Evolutionary conservation across 2,888 invertebrate genomes (phyloP).

Genomic region (Temnothorax rugatulus): DNA sequence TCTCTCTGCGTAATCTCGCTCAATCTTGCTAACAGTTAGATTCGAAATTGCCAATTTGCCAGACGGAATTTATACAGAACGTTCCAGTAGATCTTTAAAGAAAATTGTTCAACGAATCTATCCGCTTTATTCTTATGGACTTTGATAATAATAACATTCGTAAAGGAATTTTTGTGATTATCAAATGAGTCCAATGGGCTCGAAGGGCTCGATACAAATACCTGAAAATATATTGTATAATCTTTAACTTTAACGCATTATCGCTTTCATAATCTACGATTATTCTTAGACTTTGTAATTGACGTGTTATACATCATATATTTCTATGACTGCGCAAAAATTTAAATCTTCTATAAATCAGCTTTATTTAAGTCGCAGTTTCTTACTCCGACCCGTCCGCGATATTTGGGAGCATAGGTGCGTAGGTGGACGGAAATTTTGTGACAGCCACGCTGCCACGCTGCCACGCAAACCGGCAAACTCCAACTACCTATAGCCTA

Average conservation of each 20-base stretch:
- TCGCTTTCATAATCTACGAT: background rate
- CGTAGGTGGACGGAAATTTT: too few relatives aligned
- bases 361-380: background rate
- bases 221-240: background rate
- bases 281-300: background rate
- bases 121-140: background rate
- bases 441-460: too few relatives aligned
- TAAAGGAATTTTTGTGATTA: too few relatives aligned
- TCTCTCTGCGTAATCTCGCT: background rate
- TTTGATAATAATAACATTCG: background rate
- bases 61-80: background rate
- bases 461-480: too few relatives aligned
- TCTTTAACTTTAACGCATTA: background rate
- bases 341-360: too few relatives aligned
- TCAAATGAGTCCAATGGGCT: background rate
- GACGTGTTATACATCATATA: background rate
- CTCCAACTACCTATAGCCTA: too few relatives aligned
- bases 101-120: background rate
- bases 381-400: background rate
- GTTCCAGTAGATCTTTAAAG: background rate
- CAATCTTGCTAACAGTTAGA: background rate
- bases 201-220: background rate
- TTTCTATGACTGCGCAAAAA: too few relatives aligned
- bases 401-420: background rate
- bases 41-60: slow-evolving; percentile 12